Evolutionary conservation across 2,888 invertebrate species (phyloP).

Genomic region (Meiosimyza decipiens): DNA sequence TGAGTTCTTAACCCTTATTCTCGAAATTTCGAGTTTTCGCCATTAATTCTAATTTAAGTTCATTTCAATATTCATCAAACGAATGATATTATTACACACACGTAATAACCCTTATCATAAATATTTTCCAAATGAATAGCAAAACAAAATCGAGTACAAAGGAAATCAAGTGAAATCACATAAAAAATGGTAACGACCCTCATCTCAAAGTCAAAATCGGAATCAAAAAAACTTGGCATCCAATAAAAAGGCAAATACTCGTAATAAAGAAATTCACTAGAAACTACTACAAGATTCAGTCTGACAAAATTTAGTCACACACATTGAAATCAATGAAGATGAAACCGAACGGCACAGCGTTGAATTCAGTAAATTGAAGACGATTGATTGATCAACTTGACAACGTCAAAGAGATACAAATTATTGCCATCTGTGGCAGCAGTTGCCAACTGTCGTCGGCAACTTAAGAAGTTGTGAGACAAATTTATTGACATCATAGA

Average conservation of each 20-base stretch:
- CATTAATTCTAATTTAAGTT: constrained; percentile 1
- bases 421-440: constrained; percentile 5
- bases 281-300: neutral
- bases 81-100: no score
- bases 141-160: neutral
- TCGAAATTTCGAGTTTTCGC: neutral
- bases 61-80: neutral
- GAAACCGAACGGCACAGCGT: neutral
- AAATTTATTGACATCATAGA: constrained; percentile 7
- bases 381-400: constrained; percentile 27
- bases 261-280: no score
- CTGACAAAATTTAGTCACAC: constrained; percentile 10
- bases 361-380: constrained; percentile 17
- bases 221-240: neutral
- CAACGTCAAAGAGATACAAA: constrained; percentile 21
- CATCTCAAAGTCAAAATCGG: constrained; percentile 6
- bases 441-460: neutral
- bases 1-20: no score
- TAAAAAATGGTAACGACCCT: constrained; percentile 9
- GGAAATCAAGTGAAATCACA: constrained; percentile 17
- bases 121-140: neutral
- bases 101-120: neutral
- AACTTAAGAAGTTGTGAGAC: neutral
- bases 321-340: constrained; percentile 11
- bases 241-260: neutral